Evolutionary conservation across 2,797 vertebrate species (phyloP).

Genomic region (Mareca strepera): DNA sequence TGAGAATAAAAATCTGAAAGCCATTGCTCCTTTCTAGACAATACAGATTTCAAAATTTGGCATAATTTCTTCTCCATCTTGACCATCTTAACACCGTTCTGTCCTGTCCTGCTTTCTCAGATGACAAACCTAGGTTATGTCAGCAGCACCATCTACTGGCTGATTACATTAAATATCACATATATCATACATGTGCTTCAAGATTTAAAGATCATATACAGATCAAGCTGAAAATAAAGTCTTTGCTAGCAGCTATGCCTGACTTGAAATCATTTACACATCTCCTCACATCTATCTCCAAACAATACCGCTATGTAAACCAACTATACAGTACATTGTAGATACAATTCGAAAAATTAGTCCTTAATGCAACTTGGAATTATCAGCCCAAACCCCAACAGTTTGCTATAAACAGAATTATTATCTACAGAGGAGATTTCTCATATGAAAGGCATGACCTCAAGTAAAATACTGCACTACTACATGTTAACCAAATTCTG

Average conservation of each 20-base stretch:
- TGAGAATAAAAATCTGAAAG: neutral
- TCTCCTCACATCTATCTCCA: neutral
- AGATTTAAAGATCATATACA: neutral
- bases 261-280: fast-evolving
- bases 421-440: neutral
- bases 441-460: neutral
- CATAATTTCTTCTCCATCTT: neutral
- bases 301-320: fast-evolving
- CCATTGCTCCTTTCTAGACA: neutral
- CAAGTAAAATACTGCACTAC: neutral
- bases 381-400: neutral
- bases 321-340: neutral
- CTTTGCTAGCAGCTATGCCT: neutral
- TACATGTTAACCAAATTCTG: neutral
- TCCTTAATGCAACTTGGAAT: neutral
- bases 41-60: neutral
- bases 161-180: neutral
- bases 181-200: fast-evolving
- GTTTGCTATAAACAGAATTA: neutral
- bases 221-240: neutral
- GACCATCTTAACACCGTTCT: neutral
- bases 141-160: constrained; percentile 52
- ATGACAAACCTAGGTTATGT: neutral
- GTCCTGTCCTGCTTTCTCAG: neutral
- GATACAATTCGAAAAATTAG: neutral